Evolutionary conservation across 2,113 vertebrate species (phyloP).

Genomic region (Datnioides undecimradiatus): DNA sequence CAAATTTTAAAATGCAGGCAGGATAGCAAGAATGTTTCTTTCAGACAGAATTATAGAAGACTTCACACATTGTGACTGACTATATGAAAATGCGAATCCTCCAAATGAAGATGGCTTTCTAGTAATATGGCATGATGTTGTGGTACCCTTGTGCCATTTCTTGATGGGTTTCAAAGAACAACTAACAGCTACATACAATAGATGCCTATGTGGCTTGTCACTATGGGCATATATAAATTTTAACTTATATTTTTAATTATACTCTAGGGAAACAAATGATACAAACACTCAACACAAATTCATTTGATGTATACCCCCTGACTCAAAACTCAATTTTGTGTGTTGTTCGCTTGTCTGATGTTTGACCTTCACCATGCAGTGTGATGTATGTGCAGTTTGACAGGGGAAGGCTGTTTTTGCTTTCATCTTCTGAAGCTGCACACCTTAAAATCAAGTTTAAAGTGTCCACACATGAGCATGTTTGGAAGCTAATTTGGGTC

Average conservation of each 20-base stretch:
- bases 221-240: not conserved
- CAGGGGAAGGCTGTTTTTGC: not conserved
- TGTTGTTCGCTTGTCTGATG: not conserved
- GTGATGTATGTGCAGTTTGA: not conserved
- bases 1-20: not conserved
- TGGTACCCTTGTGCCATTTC: not conserved
- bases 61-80: not conserved
- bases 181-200: not conserved
- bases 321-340: not conserved
- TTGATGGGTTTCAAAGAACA: not conserved
- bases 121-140: not conserved
- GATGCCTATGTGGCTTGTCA: not conserved
- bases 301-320: not conserved
- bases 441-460: not conserved
- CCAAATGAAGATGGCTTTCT: not conserved
- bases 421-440: not conserved
- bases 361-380: slow-evolving; percentile 1
- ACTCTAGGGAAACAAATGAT: not conserved
- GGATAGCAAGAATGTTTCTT: not conserved
- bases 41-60: not conserved
- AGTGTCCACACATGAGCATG: not conserved
- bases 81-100: not conserved
- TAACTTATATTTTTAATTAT: not conserved
- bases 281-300: not conserved
- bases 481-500: not conserved